Percentiles rank a stretch among this genome's conserved stretches.
Evolutionary conservation across 2,888 invertebrate species (phyloP).

Genomic region (Cantharis nigra): DNA sequence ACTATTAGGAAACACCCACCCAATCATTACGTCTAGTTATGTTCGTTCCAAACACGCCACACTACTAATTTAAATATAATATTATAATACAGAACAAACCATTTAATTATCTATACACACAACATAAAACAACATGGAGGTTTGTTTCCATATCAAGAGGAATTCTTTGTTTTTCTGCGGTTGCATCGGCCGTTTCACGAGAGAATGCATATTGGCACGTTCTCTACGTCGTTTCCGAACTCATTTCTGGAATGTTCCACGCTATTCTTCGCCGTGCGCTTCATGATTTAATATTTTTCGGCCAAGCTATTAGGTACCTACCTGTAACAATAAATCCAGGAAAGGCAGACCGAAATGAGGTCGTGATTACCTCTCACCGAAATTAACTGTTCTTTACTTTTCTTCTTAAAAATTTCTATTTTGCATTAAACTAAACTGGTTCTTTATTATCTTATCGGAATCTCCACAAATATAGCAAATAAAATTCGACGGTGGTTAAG

Average conservation of each 20-base stretch:
- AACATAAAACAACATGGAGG: background rate
- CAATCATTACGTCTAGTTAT: slow-evolving; percentile 1
- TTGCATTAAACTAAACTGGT: background rate
- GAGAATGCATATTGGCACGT: background rate
- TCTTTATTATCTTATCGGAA: background rate
- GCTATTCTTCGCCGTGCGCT: background rate
- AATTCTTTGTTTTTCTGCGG: background rate
- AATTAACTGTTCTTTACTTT: background rate
- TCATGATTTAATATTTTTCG: background rate
- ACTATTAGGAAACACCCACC: slow-evolving; percentile 1
- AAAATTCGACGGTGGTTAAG: background rate
- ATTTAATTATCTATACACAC: background rate
- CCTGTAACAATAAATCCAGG: background rate
- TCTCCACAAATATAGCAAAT: background rate
- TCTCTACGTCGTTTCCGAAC: background rate
- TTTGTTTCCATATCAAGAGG: background rate
- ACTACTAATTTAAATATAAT: background rate
- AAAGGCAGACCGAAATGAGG: background rate
- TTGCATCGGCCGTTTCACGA: background rate
- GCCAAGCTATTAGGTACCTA: background rate
- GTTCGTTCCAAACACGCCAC: background rate
- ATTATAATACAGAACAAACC: background rate
- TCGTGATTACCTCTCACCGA: background rate
- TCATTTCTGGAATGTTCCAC: background rate
- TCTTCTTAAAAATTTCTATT: background rate